These are phyloP conservation scores for Eumaeus atala DNA, from an alignment of 1,140 invertebrate species.

Conservation along the genomic window DNA sequence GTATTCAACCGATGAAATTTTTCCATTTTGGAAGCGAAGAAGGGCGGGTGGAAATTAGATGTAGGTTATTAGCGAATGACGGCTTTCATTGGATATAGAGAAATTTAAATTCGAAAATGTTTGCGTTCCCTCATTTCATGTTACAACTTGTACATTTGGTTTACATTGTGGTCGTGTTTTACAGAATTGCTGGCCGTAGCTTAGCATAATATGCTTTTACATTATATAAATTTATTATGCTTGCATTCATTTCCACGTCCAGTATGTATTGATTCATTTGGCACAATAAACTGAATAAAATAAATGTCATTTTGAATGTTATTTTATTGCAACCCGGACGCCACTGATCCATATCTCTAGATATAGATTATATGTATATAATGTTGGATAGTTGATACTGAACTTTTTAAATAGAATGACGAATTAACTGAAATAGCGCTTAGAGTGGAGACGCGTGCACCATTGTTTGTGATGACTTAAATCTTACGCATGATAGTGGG, in stretches of 20 bases:
- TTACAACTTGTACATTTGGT: constrained; percentile 24
- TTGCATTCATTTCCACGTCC: constrained; percentile 71
- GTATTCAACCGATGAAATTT: constrained; percentile 20
- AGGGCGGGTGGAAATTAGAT: constrained; percentile 32
- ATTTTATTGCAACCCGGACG: constrained; percentile 25
- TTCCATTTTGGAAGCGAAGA: constrained; percentile 38
- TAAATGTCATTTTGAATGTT: constrained; percentile 31
- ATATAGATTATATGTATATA: too few relatives aligned
- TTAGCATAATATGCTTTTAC: constrained; percentile 57
- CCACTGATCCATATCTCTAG: too few relatives aligned
- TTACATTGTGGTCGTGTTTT: constrained; percentile 44
- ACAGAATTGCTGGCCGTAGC: constrained; percentile 49
- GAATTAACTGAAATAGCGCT: too few relatives aligned
- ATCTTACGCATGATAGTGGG: too few relatives aligned
- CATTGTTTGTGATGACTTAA: too few relatives aligned
- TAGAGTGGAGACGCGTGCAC: too few relatives aligned
- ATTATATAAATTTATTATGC: constrained; percentile 66
- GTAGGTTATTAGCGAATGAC: constrained; percentile 47
- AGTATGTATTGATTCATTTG: constrained; percentile 71
- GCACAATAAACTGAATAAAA: constrained; percentile 71
- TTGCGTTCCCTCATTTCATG: constrained; percentile 42
- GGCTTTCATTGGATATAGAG: constrained; percentile 50
- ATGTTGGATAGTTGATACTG: too few relatives aligned
- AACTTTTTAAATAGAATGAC: too few relatives aligned
- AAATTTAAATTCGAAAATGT: constrained; percentile 44